Conservation (phyloP, 1,140 invertebrate species). For the Chlorops oryzae region DNA sequence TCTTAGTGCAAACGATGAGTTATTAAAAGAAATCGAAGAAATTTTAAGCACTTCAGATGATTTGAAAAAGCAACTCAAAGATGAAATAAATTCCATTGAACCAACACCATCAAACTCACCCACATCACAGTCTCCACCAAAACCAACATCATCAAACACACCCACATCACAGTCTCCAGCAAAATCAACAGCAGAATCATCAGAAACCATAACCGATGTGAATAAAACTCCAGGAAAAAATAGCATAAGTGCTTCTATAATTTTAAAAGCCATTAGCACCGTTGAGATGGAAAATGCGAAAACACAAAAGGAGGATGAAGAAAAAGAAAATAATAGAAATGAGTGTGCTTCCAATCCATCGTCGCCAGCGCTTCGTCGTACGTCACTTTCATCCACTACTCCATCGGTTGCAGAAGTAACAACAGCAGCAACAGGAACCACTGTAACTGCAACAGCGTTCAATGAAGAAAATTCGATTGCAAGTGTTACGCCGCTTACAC, state of each 20-base stretch:
- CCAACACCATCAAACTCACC: not conserved
- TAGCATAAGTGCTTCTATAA: not conserved
- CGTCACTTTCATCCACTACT: too few species aligned
- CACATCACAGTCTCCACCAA: not conserved
- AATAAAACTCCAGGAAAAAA: not conserved
- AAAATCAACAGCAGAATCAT: not conserved
- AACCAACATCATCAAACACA: not conserved
- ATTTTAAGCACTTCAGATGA: slow-evolving; percentile 17
- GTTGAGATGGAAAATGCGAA: not conserved
- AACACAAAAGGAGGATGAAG: not conserved
- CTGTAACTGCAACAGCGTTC: too few species aligned
- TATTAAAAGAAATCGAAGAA: slow-evolving; percentile 16
- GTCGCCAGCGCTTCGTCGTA: too few species aligned
- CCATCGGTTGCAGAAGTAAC: too few species aligned
- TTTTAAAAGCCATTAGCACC: not conserved
- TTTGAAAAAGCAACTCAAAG: slow-evolving; percentile 8
- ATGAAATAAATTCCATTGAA: not conserved
- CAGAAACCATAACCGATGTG: not conserved
- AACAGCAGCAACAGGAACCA: too few species aligned
- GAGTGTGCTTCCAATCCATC: too few species aligned
- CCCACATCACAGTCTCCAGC: not conserved
- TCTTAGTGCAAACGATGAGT: not conserved
- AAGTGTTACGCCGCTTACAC: too few species aligned
- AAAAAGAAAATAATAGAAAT: not conserved
- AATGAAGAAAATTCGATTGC: too few species aligned